Base-by-base conservation (phyloP, 2,797 vertebrate genomes). In the Neomorphus geoffroyi region DNA sequence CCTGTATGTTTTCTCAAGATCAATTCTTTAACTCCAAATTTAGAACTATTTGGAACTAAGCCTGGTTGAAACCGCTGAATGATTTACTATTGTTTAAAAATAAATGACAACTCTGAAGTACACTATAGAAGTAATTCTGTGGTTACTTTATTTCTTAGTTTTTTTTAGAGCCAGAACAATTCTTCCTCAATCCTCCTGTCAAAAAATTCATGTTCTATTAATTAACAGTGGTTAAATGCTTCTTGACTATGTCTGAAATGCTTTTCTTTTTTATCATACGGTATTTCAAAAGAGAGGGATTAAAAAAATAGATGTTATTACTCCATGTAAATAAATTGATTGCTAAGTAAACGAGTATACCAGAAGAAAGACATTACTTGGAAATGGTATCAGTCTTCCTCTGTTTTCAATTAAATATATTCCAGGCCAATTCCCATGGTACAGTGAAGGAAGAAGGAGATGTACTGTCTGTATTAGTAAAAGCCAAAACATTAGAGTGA, bases 21-120 rank as follows among this genome's bases (percentile, higher is more conserved):
- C n/a, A 88, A 56, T 77, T 88, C 23, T 88, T 79, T 32, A 83
- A 65, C 13, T 73, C 78, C 18, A 64, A 53, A 66, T 93, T 94
- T 89, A 86, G 94, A 91, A 87, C 17, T 60, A 28, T 46, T 92
- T 95, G 92, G 93, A 96, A 94, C 26, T n/a, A 87, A 24, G 83
- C 90, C 94, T 60, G 23, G 43, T 39, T 81, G 43, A 90, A 94
- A 95, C 86, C 95, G 90, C n/a, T 74, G 70, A 77, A 90, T 75
- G 26, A 93, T 93, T 90, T 93, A 88, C 23, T 82, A 64, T 67
- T 84, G 84, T 93, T 95, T 92, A 73, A 96, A 95, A 96, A 90
- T 90, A 95, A 90, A 80, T 48, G 9, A 78, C 1, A 14, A 70
- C 79, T 82, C 48, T 46, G 14, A 70, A 77, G 66, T 73, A 93